phyloP scores from a whole-genome alignment of 2,797 vertebrate genomes.

The Hippocampus kuda region DNA sequence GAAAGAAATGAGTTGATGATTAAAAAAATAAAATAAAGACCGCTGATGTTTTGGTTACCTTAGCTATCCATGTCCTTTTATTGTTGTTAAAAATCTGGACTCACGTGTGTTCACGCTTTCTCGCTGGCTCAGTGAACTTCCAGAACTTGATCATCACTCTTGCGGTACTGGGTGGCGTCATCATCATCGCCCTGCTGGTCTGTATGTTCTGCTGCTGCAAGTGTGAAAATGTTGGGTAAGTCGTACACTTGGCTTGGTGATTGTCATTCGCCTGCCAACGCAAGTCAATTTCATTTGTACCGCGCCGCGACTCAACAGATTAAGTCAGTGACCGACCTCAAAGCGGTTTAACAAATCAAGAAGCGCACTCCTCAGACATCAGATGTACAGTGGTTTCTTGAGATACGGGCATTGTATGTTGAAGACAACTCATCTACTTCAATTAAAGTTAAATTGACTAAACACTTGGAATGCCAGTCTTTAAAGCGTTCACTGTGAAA shows the following conservation, averaged over 20 bases:
- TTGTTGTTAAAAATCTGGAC: background rate
- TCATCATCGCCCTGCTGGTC: slow-evolving; percentile 72
- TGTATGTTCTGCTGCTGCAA: slow-evolving; percentile 87
- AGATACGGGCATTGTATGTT: background rate
- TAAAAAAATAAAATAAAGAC: background rate
- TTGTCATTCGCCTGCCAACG: background rate
- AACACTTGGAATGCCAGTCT: too few species aligned
- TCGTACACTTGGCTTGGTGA: slow-evolving; percentile 9
- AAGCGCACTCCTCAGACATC: too few species aligned
- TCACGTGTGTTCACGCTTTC: slow-evolving; percentile 6
- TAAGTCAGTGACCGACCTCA: background rate
- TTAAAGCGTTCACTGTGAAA: too few species aligned
- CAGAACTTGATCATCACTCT: slow-evolving; percentile 83
- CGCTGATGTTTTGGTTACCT: background rate
- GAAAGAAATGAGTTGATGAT: background rate
- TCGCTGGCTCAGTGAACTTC: slow-evolving; percentile 78
- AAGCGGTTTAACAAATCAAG: too few species aligned
- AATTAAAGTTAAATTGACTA: too few species aligned
- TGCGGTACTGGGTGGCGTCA: slow-evolving; percentile 71
- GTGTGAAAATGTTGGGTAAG: slow-evolving; percentile 77
- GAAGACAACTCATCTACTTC: too few species aligned
- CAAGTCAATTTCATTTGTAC: too few species aligned
- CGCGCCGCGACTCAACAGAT: background rate
- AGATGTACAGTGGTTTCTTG: too few species aligned
- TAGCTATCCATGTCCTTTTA: background rate